Evolutionary conservation across 2,888 invertebrate species (phyloP).

Genomic region (Athrips mouffetella): DNA sequence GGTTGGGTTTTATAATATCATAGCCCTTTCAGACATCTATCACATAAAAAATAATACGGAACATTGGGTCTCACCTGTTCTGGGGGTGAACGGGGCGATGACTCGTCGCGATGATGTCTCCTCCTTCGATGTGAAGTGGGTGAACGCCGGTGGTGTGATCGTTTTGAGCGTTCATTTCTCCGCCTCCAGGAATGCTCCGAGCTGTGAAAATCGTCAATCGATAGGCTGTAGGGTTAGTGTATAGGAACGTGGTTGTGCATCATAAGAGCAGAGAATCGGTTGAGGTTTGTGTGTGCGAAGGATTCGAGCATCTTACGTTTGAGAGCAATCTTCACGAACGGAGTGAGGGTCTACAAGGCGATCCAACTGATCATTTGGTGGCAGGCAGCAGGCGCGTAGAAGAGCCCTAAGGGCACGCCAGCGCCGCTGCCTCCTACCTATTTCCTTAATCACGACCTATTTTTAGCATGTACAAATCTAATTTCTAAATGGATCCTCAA

Average conservation of each 20-base stretch:
- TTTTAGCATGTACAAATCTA: conserved; percentile 5
- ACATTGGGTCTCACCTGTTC: conserved; percentile 70
- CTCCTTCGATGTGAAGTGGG: conserved; percentile 86
- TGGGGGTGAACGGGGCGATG: conserved; percentile 67
- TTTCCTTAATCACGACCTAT: conserved; percentile 35
- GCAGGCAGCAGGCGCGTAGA: conserved; percentile 64
- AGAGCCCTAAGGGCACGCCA: conserved; percentile 57
- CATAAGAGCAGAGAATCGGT: conserved; percentile 41
- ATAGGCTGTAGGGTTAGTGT: conserved; percentile 74
- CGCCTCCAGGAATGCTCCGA: conserved; percentile 88
- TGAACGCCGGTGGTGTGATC: conserved; percentile 90
- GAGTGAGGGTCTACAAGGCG: conserved; percentile 57
- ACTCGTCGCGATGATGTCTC: conserved; percentile 78
- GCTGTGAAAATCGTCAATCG: conserved; percentile 81
- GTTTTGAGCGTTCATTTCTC: conserved; percentile 90
- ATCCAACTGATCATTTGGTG: conserved; percentile 54
- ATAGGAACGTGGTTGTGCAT: conserved; percentile 40
- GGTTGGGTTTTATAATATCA: conserved; percentile 51
- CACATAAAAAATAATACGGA: conserved; percentile 41
- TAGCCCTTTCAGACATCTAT: conserved; percentile 47
- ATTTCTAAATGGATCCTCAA: background rate
- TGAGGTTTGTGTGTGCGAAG: conserved; percentile 44
- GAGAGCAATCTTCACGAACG: conserved; percentile 50
- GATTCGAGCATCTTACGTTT: conserved; percentile 62
- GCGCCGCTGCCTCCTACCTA: conserved; percentile 51